Evolutionary conservation across 1,140 invertebrate species (phyloP), one percentile per base, ranked within the genome.

Genomic region (Caenorhabditis inopinata): DNA sequence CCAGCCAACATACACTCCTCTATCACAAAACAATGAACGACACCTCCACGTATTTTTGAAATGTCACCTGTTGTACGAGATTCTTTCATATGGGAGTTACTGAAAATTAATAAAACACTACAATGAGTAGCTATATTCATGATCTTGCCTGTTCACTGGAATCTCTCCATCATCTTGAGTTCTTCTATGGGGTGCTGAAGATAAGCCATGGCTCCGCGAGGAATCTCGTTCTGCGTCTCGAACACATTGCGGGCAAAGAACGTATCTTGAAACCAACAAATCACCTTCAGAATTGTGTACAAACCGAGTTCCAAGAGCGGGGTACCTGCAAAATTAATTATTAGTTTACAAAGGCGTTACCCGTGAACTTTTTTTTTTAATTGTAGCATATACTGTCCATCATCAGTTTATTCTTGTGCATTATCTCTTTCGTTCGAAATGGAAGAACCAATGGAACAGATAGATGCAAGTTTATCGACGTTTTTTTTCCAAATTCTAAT

Each of bases 271-370:
- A 11, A 99, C 94, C 27, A 99, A 90, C 87, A 97, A 94, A 83
- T 94, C 93, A 0, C 97, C 97, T 88, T 97, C 95, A 0, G 95
- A 96, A 0, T 96, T 98, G 87, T 99, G 97, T 1, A 96, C 95
- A 90, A 99, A 99, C 49, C 96, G 91, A 1, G 96, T 98, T 6
- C 96, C 94, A 84, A 91, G 84, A 77, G 90, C 89, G 16, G 84
- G 85, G 32, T 83, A 84, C 58, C 51, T 62, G 49, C 0, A 78
- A 35, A 42, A 7, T 42, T 7, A 42, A 42, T 42, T 42, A n/a
- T n/a, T 3, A 45, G 7, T 21, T 45, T 16, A 35, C 16, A 16
- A n/a, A 21, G 7, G 5, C 38, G 7, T 35, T 35, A 0, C 29
- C 5, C 38, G 58, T 68, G 48, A 51, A 51, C 25, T 32, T 58